Evolutionary conservation across 1,140 invertebrate species (phyloP).

Genomic region (Drosophila insularis): DNA sequence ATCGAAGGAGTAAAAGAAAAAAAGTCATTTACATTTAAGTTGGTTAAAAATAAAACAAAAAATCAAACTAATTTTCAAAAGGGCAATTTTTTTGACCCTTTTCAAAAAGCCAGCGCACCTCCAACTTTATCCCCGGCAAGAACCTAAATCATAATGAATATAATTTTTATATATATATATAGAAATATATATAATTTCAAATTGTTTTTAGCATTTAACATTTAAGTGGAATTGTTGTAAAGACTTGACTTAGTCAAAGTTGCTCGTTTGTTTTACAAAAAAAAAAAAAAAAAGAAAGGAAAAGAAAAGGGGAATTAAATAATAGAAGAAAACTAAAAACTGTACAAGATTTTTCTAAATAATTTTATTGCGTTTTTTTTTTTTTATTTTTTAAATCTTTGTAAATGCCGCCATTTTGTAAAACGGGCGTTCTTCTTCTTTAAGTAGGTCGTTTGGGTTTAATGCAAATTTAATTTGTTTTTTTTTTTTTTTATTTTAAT

Average conservation of each 20-base stretch:
- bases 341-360: slow-evolving; percentile 27
- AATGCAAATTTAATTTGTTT: slow-evolving; percentile 73
- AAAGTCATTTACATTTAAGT: slow-evolving; percentile 76
- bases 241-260: slow-evolving; percentile 64
- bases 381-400: slow-evolving; percentile 27
- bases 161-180: not conserved
- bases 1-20: slow-evolving; percentile 47
- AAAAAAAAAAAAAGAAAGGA: not conserved
- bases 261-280: slow-evolving; percentile 28
- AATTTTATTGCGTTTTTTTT: slow-evolving; percentile 1
- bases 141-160: not conserved
- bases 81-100: slow-evolving; percentile 31
- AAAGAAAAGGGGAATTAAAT: not conserved
- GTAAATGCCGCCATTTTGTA: slow-evolving; percentile 45
- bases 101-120: slow-evolving; percentile 35
- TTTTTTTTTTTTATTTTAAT: slow-evolving; percentile 38
- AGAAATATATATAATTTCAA: slow-evolving; percentile 38
- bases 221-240: slow-evolving; percentile 62
- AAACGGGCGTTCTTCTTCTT: slow-evolving; percentile 27
- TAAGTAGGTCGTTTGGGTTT: slow-evolving; percentile 32
- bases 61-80: slow-evolving; percentile 33
- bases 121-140: slow-evolving; percentile 1
- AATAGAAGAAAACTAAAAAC: not conserved
- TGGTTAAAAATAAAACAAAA: not conserved
- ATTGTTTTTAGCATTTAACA: slow-evolving; percentile 73